Conservation (phyloP, 2,888 invertebrate species). For the Calameuta filiformis region DNA sequence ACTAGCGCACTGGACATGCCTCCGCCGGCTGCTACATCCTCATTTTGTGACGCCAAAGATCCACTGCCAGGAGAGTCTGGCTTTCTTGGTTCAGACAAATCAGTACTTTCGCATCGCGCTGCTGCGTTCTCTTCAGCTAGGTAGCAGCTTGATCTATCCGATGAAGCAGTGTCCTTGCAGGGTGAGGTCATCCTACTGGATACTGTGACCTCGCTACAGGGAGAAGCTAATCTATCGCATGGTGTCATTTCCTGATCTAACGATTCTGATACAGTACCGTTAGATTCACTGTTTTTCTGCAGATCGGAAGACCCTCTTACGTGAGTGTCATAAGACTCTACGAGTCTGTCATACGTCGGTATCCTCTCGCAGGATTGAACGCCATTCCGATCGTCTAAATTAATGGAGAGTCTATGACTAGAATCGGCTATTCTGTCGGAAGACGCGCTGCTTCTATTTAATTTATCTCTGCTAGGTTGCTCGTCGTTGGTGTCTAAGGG, state of each 20-base stretch:
- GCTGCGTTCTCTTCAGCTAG: conserved; percentile 21
- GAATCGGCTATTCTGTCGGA: conserved; percentile 50
- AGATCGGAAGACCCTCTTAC: conserved; percentile 29
- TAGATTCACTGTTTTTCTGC: conserved; percentile 27
- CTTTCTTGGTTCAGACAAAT: conserved; percentile 32
- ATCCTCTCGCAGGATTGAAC: conserved; percentile 49
- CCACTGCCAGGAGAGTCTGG: conserved; percentile 14
- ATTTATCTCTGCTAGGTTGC: conserved; percentile 37
- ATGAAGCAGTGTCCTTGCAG: conserved; percentile 33
- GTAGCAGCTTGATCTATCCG: conserved; percentile 32
- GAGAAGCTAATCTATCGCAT: conserved; percentile 48
- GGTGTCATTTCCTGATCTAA: conserved; percentile 55
- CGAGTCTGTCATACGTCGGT: conserved; percentile 41
- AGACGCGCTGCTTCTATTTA: conserved; percentile 45
- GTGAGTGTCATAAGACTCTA: conserved; percentile 32
- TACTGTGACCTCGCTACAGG: conserved; percentile 29
- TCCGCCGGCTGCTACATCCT: conserved; percentile 22
- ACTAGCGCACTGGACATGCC: conserved; percentile 31
- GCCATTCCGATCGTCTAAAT: conserved; percentile 41
- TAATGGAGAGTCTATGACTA: conserved; percentile 58
- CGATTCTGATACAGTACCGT: conserved; percentile 32
- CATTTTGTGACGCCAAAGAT: conserved; percentile 26
- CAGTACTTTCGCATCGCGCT: conserved; percentile 12
- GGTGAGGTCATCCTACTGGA: conserved; percentile 30
- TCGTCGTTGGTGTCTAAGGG: conserved; percentile 57